phyloP scores from a whole-genome alignment of 92 coral and sea anemone species.

The Zoanthus gigantus region DNA sequence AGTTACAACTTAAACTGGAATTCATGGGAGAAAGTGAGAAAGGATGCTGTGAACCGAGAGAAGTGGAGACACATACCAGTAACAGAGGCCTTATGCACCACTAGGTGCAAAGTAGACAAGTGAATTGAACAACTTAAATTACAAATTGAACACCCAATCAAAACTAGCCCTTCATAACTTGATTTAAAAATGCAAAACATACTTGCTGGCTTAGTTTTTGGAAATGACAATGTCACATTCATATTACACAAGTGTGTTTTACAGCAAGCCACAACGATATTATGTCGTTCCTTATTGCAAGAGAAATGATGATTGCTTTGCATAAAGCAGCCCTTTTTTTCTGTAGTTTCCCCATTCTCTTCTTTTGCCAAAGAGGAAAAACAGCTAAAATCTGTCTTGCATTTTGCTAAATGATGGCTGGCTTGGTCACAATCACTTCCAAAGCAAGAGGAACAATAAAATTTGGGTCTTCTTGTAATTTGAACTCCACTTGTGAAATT shows the following conservation, averaged over 20 bases:
- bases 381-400: conserved; percentile 24
- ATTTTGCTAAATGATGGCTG: not conserved
- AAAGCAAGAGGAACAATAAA: not conserved
- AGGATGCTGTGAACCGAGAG: too few relatives aligned
- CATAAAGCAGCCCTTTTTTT: conserved; percentile 19
- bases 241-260: conserved; percentile 13
- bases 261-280: not conserved
- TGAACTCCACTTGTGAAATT: not conserved
- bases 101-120: too few relatives aligned
- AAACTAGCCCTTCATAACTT: not conserved
- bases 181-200: not conserved
- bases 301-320: not conserved
- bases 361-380: not conserved
- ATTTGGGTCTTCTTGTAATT: not conserved
- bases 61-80: too few relatives aligned
- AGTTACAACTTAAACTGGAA: too few relatives aligned
- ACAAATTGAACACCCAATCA: not conserved
- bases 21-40: too few relatives aligned
- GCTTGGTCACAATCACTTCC: not conserved
- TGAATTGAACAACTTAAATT: not conserved
- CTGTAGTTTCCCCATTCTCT: not conserved
- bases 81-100: too few relatives aligned
- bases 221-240: not conserved
- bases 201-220: conserved; percentile 10
- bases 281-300: not conserved